These are phyloP conservation scores for Heliopora coerulea DNA, from an alignment of 92 coral and sea anemone genomes.

Conservation along the genomic window DNA sequence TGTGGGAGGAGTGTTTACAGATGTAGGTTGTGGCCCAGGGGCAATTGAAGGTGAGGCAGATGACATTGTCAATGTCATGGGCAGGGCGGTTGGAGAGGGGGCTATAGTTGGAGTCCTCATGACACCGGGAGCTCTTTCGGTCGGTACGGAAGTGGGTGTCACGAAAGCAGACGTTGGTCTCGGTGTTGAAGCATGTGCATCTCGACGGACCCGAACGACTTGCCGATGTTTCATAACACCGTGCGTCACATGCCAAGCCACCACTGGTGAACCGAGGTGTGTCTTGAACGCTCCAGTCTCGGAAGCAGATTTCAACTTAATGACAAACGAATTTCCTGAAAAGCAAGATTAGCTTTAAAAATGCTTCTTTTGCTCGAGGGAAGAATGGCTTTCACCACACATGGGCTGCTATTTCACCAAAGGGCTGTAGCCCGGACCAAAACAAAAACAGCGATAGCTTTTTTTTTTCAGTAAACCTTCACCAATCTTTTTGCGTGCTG, in stretches of 20 bases:
- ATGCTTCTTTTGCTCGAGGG: too few species aligned
- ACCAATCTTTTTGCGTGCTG: too few species aligned
- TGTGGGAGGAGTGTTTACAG: constrained; percentile 53
- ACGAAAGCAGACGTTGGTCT: constrained; percentile 36
- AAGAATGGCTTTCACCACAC: too few species aligned
- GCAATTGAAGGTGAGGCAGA: constrained; percentile 7
- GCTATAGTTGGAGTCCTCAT: constrained; percentile 50
- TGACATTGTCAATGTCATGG: constrained; percentile 29
- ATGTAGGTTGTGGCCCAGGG: constrained; percentile 33
- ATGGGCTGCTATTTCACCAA: too few species aligned
- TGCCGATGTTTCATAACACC: constrained; percentile 74
- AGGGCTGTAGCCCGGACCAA: too few species aligned
- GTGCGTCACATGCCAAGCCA: constrained; percentile 90
- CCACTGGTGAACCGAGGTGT: constrained; percentile 69
- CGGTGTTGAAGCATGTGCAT: constrained; percentile 43
- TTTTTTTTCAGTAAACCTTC: too few species aligned
- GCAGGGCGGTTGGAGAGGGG: constrained; percentile 23
- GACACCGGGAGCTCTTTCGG: constrained; percentile 54
- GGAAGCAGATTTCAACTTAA: constrained; percentile 80
- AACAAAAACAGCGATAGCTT: too few species aligned
- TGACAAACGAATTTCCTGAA: constrained; percentile 71
- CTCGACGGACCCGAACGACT: constrained; percentile 78
- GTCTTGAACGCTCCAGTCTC: constrained; percentile 73
- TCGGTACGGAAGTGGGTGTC: constrained; percentile 61
- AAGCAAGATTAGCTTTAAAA: neutral